Evolutionary conservation across 64 coral and sea anemone species (phyloP), one percentile per base, ranked within the genome.

Genomic region (Porites australiensis): DNA sequence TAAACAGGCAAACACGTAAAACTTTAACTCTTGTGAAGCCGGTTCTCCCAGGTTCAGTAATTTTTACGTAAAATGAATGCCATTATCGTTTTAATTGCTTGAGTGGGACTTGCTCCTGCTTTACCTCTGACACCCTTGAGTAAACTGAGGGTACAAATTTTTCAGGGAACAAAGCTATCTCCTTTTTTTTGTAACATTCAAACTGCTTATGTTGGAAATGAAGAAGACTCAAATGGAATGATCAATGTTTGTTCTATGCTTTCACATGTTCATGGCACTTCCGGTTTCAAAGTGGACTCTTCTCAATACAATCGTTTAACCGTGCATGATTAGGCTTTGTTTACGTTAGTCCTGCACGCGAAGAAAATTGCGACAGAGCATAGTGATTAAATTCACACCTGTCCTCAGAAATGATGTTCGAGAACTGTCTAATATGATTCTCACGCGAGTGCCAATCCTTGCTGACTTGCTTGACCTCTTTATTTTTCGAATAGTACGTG

Each of bases 271-370:
- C 44, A 67, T 51, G 22, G 45, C 44, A 84, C 81, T 84, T 84
- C 81, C 81, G 81, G 81, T 84, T 11, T 5, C 59, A 12, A 65
- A 84, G 81, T 84, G 63, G 62, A 5, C 63, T 65, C 81, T 69
- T 50, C 48, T 15, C 12, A 60, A 82, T 45, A 64, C 58, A 82
- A 62, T 82, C 58, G 15, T 65, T 64, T 64, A 84, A 84, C 44
- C 45, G 69, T 67, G 18, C 62, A 18, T 21, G 61, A 60, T 63
- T 19, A 19, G 78, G 19, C 63, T 21, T 67, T 84, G 81, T 84
- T 84, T 84, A 84, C 63, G 6, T 48, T 50, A 51, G 10, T 1
- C 19, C 2, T 51, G 61, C 81, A 84, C 81, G 81, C 81, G 81
- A 84, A 84, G 16, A 18, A 84, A 65, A 69, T 68, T 14, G 20